These are phyloP conservation scores for Cuculus canorus DNA, from an alignment of 2,797 vertebrate species.

Conservation along the genomic window DNA sequence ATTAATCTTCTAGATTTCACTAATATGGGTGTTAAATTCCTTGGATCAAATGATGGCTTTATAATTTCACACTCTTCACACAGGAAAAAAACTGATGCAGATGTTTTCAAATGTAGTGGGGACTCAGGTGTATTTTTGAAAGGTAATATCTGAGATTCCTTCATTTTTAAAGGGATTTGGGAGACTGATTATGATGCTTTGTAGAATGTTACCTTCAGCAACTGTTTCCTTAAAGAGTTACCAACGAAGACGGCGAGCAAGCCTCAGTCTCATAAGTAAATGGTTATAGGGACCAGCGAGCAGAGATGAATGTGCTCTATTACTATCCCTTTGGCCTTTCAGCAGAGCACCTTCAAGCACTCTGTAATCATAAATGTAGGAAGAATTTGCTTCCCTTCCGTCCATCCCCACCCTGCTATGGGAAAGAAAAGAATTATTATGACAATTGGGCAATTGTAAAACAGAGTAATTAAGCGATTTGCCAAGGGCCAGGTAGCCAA, in stretches of 20 bases:
- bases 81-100: background rate
- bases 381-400: slow-evolving; percentile 41
- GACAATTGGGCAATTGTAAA: slow-evolving; percentile 50
- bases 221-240: background rate
- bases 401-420: slow-evolving; percentile 45
- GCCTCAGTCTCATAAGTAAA: background rate
- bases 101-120: background rate
- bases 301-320: background rate
- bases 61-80: slow-evolving; percentile 21
- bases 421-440: slow-evolving; percentile 47
- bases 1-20: background rate
- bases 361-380: slow-evolving; percentile 23
- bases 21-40: background rate
- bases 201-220: background rate
- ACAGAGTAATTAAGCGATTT: slow-evolving; percentile 37
- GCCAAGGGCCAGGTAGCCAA: slow-evolving; percentile 56
- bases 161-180: background rate
- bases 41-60: slow-evolving; percentile 45
- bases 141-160: background rate
- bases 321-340: slow-evolving; percentile 31
- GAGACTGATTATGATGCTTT: background rate
- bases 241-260: background rate
- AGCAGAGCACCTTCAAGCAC: background rate
- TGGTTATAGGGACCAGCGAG: background rate
- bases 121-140: background rate